phyloP scores from a whole-genome alignment of 2,797 vertebrate species.

The Odontamblyopus lacepedii region DNA sequence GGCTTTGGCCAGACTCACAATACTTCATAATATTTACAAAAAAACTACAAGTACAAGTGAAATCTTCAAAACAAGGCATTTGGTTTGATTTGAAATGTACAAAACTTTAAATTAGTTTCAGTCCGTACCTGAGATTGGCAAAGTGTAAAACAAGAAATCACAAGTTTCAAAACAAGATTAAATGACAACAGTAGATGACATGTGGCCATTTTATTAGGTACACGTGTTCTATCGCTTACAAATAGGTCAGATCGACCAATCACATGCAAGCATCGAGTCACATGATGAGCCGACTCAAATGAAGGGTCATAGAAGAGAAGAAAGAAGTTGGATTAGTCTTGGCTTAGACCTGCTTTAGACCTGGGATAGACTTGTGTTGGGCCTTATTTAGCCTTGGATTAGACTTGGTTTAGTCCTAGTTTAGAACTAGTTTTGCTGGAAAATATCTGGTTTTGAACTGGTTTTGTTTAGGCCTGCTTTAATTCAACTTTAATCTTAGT shows the following conservation, averaged over 20 bases:
- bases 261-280: neutral
- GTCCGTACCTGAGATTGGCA: slow-evolving; percentile 66
- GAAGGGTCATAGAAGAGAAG: too few relatives aligned
- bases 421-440: too few relatives aligned
- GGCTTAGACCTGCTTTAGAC: too few relatives aligned
- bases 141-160: slow-evolving; percentile 31
- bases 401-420: too few relatives aligned
- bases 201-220: neutral
- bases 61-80: slow-evolving; percentile 63
- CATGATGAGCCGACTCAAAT: too few relatives aligned
- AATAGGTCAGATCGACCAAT: neutral
- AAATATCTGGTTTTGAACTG: too few relatives aligned
- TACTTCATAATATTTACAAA: slow-evolving; percentile 36
- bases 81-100: slow-evolving; percentile 57
- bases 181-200: slow-evolving; percentile 14
- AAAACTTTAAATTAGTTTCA: slow-evolving; percentile 41
- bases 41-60: slow-evolving; percentile 22
- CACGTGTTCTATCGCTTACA: neutral
- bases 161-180: neutral
- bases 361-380: too few relatives aligned
- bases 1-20: slow-evolving; percentile 57
- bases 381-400: too few relatives aligned
- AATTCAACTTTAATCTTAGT: too few relatives aligned
- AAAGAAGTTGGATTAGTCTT: too few relatives aligned
- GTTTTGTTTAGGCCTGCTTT: too few relatives aligned